Base-by-base conservation (phyloP, 2,888 invertebrate genomes). In the Synanthedon vespiformis region DNA sequence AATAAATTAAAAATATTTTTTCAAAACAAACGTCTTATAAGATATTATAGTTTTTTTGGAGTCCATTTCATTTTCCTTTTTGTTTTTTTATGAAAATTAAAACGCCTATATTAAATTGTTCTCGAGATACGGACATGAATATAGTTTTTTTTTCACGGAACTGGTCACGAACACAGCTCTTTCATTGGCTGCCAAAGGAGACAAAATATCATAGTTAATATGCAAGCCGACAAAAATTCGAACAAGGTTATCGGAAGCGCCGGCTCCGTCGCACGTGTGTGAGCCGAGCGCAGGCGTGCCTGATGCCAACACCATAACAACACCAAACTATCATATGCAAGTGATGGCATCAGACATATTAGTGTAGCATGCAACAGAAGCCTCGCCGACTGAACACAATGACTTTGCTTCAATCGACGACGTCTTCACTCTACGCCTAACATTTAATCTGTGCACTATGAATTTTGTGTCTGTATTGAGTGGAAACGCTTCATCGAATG, bases 211-310 rank as follows among this genome's bases (percentile, higher is more conserved):
- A 40, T 52, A 34, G 40, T 34, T 41, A 49, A 52, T 41, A 52
- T 61, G 61, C 65, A 61, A 64, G 61, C 59, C 60, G 59, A 58
- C 63, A 66, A 65, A 64, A 65, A 64, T 63, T 64, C 65, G 60
- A 69, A 65, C 65, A 68, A 68, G 77, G 73, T 74, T 67, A 70
- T 70, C 73, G 74, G 74, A 74, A 77, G 73, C 76, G 77, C 84
- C 85, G 83, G 84, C 85, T 82, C 86, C 86, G 83, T 80, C 80
- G 79, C 86, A 80, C 72, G 76, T 81, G 77, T 34, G 50, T 27
- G 51, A 40, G 44, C 18, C 50, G 50, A 51, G 27, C 40, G 52
- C 49, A 40, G 34, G 54, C 53, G 50, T 50, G 71, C 72, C 70
- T 70, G 65, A 72, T 69, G 61, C 66, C 76, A 77, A 71, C 72